phyloP scores from a whole-genome alignment of 2,113 vertebrate species.

The Neofelis nebulosa region DNA sequence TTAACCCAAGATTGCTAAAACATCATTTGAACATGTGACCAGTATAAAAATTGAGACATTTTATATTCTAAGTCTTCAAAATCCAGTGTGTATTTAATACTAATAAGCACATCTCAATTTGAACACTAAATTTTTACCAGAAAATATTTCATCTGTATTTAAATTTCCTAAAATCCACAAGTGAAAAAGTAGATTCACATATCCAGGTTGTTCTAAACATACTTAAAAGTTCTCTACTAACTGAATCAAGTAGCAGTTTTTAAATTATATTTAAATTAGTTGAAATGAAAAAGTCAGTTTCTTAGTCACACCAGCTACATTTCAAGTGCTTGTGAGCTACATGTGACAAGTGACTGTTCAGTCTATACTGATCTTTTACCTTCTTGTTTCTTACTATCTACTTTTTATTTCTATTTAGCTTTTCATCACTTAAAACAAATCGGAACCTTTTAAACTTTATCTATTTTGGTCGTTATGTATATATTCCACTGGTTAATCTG shows the following conservation, averaged over 20 bases:
- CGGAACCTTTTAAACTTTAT: neutral
- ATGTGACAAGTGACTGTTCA: neutral
- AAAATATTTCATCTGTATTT: neutral
- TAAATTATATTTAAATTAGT: neutral
- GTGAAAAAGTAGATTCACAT: neutral
- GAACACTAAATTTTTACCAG: slow-evolving; percentile 7
- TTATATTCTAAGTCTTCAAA: neutral
- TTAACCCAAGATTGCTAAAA: neutral
- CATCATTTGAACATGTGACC: neutral
- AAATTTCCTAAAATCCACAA: neutral
- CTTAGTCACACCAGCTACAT: neutral
- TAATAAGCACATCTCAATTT: neutral
- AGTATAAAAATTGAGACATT: neutral
- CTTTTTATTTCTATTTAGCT: neutral
- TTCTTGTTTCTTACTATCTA: neutral
- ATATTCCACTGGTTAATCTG: neutral
- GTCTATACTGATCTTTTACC: neutral
- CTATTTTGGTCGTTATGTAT: neutral
- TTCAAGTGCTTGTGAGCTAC: neutral
- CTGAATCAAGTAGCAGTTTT: neutral
- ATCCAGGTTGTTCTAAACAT: neutral
- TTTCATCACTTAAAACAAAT: slow-evolving; percentile 1
- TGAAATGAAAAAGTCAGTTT: slow-evolving; percentile 1
- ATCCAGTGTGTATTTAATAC: neutral
- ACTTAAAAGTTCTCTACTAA: neutral